These are phyloP conservation scores for Donacobius atricapilla DNA, from an alignment of 2,113 vertebrate species.

Conservation along the genomic window DNA sequence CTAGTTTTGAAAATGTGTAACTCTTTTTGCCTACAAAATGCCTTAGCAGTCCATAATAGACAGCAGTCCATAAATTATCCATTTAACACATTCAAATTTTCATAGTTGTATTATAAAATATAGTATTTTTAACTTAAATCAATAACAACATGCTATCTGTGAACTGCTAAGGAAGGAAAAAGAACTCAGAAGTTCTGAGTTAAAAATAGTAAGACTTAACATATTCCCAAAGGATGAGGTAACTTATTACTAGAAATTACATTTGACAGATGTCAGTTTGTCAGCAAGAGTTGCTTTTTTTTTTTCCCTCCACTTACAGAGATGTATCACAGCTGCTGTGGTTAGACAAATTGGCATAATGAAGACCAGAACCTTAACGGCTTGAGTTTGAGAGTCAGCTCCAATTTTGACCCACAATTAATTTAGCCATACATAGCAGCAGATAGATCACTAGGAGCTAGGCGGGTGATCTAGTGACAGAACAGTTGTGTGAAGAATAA, in stretches of 20 bases:
- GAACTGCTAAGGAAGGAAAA: neutral
- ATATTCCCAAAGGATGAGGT: neutral
- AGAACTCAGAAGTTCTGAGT: neutral
- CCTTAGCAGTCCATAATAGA: neutral
- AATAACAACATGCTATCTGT: neutral
- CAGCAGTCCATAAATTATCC: neutral
- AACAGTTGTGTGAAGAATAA: neutral
- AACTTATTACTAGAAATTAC: neutral
- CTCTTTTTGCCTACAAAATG: neutral
- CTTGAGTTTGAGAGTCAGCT: neutral
- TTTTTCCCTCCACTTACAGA: neutral
- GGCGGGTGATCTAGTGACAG: neutral
- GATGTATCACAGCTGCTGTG: neutral
- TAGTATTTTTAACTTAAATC: neutral
- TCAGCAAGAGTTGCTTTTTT: neutral
- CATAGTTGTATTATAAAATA: neutral
- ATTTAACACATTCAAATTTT: neutral
- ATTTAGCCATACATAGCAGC: neutral
- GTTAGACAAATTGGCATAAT: constrained; percentile 1
- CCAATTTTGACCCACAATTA: neutral
- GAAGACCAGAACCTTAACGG: neutral
- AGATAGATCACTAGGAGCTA: neutral
- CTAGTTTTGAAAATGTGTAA: neutral
- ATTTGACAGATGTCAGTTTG: constrained; percentile 26
- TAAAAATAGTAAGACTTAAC: constrained; percentile 16